Evolutionary conservation across 1,140 invertebrate species (phyloP), one percentile per base, ranked within the genome.

Genomic region (Papilio polyxenes): DNA sequence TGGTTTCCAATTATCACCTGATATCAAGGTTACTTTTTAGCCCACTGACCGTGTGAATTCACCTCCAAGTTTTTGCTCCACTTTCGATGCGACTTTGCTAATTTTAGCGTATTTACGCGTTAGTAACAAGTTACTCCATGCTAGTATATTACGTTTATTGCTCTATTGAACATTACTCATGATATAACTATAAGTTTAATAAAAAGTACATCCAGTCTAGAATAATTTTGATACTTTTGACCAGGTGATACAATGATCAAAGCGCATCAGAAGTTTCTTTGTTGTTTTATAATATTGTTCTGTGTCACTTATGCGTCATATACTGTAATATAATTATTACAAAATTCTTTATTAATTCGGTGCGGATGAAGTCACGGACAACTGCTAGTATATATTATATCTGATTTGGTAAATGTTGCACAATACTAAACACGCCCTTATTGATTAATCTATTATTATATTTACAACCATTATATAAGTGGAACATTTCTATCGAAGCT

Each of bases 51-150:
- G 86, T 90, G 87, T 85, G 87, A 89, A 88, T 82, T 83, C 51
- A 83, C 83, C 82, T 83, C 81, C 82, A 81, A 80, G 83, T 23
- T 23, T 78, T 76, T 82, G 87, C 82, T 85, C 87, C 81, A 90
- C 84, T 89, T 89, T 89, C 81, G 80, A 76, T 81, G 78, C 62
- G 62, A 85, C 84, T 65, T 84, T 87, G 87, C 85, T 87, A 89
- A 89, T 86, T 86, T 74, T 79, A 84, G 65, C 65, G 23, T 31
- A 31, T 69, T 69, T 69, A 69, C 65, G 23, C 59, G 49, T 81
- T 40, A 13, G 74, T 74, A 86, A 84, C 75, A 51, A 75, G 37
- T 62, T 72, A 75, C n/a, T 69, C 77, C 74, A 72, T 62, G 23
- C 69, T 65, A 37, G 65, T 31, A 13, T 59, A 72, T 72, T 81